These are phyloP conservation scores for Lasioglossum albipes DNA, from an alignment of 1,140 invertebrate genomes.

Conservation along the genomic window DNA sequence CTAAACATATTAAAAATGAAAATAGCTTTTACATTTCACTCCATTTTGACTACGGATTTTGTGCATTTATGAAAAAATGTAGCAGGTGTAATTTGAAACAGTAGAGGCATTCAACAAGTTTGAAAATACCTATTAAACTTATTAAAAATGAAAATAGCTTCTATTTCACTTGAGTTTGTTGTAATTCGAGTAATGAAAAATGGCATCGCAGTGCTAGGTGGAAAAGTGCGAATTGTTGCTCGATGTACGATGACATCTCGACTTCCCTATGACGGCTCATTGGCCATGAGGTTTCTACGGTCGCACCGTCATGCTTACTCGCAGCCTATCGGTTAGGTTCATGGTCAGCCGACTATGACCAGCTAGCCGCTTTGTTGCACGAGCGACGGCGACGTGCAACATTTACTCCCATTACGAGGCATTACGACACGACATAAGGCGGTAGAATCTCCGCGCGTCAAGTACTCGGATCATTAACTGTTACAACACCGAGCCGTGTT, in stretches of 20 bases:
- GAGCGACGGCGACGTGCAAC: neutral
- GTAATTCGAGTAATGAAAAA: no score
- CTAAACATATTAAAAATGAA: no score
- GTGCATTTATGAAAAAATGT: no score
- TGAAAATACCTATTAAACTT: no score
- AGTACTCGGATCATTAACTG: neutral
- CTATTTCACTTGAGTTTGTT: no score
- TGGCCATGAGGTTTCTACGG: conserved; percentile 22
- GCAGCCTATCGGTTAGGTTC: conserved; percentile 11
- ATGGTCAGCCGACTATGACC: conserved; percentile 16
- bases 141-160: no score
- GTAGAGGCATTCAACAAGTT: no score
- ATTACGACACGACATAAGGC: neutral
- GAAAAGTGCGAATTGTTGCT: neutral
- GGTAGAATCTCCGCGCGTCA: neutral
- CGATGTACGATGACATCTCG: neutral
- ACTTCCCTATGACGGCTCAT: conserved; percentile 19
- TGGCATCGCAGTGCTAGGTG: no score
- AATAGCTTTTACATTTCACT: no score
- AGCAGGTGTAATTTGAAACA: no score
- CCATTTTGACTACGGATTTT: no score
- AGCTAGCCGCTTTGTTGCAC: neutral
- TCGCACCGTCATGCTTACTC: conserved; percentile 32
- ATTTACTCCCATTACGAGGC: neutral
- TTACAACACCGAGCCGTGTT: no score